Evolutionary conservation across 2,888 invertebrate genomes (phyloP).

Genomic region (Brenthis ino): DNA sequence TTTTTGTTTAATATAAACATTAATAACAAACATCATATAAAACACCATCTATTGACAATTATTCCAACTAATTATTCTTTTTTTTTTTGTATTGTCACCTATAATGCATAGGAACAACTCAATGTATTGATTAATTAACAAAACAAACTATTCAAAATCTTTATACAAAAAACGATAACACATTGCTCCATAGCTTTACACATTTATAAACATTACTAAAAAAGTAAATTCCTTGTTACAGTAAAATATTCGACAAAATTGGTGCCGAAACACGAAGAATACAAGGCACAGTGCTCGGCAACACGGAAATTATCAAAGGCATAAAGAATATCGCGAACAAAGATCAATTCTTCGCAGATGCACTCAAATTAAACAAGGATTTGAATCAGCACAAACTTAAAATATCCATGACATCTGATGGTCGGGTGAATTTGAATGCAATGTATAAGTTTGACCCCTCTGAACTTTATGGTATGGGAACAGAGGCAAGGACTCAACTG

Average conservation of each 20-base stretch:
- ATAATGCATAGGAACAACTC: no score
- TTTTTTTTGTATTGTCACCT: no score
- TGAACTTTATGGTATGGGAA: constrained; percentile 59
- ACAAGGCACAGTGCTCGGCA: constrained; percentile 74
- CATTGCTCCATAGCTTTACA: not conserved
- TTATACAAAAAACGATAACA: not conserved
- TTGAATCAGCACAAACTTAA: constrained; percentile 75
- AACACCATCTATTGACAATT: no score
- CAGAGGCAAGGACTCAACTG: constrained; percentile 59
- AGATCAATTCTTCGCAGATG: constrained; percentile 81
- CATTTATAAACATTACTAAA: not conserved
- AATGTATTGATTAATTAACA: no score
- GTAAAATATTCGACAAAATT: constrained; percentile 83
- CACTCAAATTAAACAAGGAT: constrained; percentile 78
- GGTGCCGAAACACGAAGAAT: constrained; percentile 78
- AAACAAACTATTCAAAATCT: no score
- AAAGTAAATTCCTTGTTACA: constrained; percentile 49
- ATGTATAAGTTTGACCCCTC: constrained; percentile 70
- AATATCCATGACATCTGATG: constrained; percentile 75
- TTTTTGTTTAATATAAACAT: not conserved
- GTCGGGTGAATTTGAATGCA: constrained; percentile 69
- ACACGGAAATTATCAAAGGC: constrained; percentile 80
- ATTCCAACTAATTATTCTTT: no score
- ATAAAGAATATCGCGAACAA: constrained; percentile 78
- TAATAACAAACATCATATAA: not conserved